Base-by-base conservation (phyloP, 2,888 invertebrate genomes). In the Drosophila mayaguana region DNA sequence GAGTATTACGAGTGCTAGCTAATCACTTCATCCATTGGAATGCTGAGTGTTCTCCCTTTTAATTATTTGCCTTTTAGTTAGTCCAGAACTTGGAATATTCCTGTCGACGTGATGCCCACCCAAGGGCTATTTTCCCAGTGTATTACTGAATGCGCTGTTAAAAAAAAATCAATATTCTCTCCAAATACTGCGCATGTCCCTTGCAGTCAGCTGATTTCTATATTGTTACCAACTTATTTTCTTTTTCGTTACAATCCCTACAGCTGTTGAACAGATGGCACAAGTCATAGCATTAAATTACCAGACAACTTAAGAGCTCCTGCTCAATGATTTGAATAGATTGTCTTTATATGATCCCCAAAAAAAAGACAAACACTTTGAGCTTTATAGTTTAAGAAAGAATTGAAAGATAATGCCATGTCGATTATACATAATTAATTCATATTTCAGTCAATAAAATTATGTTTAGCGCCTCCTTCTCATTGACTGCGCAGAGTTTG, bases 1-100 rank as follows among this genome's bases (percentile, higher is more conserved):
- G 34, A 32, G 28, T 56, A 51, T 18, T 50, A 5, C 22, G 28
- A 54, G 36, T 59, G 75, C 72, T 75, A 79, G 53, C 79, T 80
- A 48, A 63, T 50, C 56, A 63, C 64, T 43, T 42, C 50, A 40
- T 56, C 80, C 76, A 78, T 80, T 59, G 48, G 55, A 50, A 20
- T 36, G 36, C 18, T 34, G 20, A 42, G 1, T 25, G 25, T 25
- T 25, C 9, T 9, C 46, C 2, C 5, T n/a, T 16, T 25, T 8
- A 3, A 4, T 40, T 46, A 40, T 28, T 50, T 50, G 28, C 7
- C 12, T 20, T 50, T 50, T 18, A 28, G 12, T 68, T 34, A 40
- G 16, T 4, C 22, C n/a, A 14, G 22, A 42, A 53, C 14, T 38
- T 43, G 11, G 11, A 16, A 2, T 38, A 48, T 42, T 45, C 8